These are phyloP conservation scores for Sinocyclocheilus rhinocerous DNA, from an alignment of 2,113 vertebrate genomes.

Conservation along the genomic window DNA sequence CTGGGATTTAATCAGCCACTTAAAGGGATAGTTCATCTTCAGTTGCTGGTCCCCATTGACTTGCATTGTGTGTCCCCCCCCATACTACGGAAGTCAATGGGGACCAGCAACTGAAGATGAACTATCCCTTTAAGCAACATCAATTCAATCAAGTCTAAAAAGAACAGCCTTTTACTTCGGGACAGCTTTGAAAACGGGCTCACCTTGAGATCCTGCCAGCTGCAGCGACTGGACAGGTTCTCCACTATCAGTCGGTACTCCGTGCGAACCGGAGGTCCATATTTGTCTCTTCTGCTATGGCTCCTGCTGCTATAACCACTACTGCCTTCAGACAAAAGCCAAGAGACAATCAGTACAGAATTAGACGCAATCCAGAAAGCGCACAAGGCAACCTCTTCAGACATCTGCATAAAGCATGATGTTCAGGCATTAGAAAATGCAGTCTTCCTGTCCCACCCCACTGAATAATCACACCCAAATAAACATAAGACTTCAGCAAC, in stretches of 20 bases:
- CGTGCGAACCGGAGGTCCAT: constrained; percentile 97
- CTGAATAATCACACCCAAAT: constrained; percentile 2
- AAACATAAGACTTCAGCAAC: constrained; percentile 34
- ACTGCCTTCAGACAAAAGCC: constrained; percentile 80
- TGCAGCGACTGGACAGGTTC: constrained; percentile 98
- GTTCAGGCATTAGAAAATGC: not conserved
- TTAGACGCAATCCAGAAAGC: not conserved
- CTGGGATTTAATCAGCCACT: too few species aligned
- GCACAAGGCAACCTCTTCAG: constrained; percentile 36
- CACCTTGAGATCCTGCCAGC: constrained; percentile 99
- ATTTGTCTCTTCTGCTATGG: constrained; percentile 93
- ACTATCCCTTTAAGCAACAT: too few species aligned
- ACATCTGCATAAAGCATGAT: constrained; percentile 22
- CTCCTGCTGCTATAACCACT: constrained; percentile 90
- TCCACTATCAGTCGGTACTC: constrained; percentile 96
- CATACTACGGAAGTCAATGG: too few species aligned
- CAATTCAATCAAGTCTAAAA: too few species aligned
- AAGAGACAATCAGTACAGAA: constrained; percentile 17
- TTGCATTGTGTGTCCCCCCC: too few species aligned
- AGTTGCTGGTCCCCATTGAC: too few species aligned
- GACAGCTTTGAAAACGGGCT: not conserved
- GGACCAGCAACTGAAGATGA: too few species aligned
- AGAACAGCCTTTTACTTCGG: too few species aligned
- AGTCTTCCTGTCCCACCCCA: not conserved
- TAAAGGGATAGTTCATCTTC: too few species aligned